Evolutionary conservation across 2,888 invertebrate genomes (phyloP), one percentile per base, ranked within the genome.

Genomic region (Cantharis nigra): DNA sequence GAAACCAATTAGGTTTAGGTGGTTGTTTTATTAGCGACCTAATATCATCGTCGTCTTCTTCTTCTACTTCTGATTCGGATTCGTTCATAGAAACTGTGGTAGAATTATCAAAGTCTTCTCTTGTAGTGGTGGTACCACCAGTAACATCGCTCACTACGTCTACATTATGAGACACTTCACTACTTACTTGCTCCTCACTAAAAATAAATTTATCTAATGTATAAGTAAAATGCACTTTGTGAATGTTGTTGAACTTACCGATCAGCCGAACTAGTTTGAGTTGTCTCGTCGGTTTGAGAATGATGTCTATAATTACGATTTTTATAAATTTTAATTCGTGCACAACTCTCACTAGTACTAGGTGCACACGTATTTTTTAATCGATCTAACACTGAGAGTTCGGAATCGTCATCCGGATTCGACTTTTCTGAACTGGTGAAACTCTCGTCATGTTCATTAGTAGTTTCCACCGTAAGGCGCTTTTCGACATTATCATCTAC

Each of bases 1-100:
- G 89, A 80, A 90, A 90, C 92, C 94, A 95, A 78, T 91, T 92
- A 81, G 94, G 93, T 84, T 91, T 92, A 3, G 94, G 94, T 85
- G 91, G 91, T 65, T 90, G 86, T 84, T 93, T 94, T 70, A 89
- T 86, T 69, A 93, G 84, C 9, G 91, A 91, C 49, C 49, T n/a
- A 49, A 49, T 49, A 49, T 49, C 49, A 10, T 86, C 84, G 4
- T 89, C 90, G 18, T 87, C 87, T 3, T 87, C 88, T 71, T 83
- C 84, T 10, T 86, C 84, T 62, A 80, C 81, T 69, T 87, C 87
- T 30, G 84, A 82, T 79, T 80, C 75, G 74, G 77, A 74, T 79
- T 83, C 81, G 14, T 77, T 73, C 77, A 78, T 79, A 78, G 78
- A 78, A 78, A 79, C 75, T 23, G 81, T 76, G 23, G 65, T 69